Evolutionary conservation across 37 sponge, comb jelly and placozoan genomes (phyloP).

Genomic region (Chondrosia reniformis): DNA sequence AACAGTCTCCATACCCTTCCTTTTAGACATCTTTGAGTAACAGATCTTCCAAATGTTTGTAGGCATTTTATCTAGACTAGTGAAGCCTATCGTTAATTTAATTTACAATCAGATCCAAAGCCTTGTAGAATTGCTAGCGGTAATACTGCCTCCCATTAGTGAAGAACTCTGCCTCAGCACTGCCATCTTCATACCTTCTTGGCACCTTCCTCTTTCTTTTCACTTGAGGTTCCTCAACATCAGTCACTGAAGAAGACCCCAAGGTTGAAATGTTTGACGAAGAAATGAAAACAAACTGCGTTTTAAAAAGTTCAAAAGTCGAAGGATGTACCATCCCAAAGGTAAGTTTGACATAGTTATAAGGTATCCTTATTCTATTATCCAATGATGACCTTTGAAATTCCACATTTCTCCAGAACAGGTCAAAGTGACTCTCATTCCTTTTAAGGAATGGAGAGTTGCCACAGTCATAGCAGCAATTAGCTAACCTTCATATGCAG

Average conservation of each 20-base stretch:
- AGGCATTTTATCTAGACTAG: slow-evolving; percentile 8
- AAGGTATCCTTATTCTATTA: too few species aligned
- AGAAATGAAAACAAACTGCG: too few species aligned
- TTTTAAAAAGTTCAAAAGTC: too few species aligned
- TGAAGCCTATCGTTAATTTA: slow-evolving; percentile 10
- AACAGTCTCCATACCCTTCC: neutral
- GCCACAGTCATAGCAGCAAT: neutral
- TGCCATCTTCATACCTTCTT: neutral
- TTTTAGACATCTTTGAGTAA: slow-evolving; percentile 5
- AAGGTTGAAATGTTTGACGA: too few species aligned
- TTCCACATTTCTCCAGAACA: slow-evolving; percentile 30
- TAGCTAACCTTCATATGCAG: slow-evolving; percentile 20
- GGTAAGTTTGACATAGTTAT: too few species aligned
- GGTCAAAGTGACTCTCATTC: neutral
- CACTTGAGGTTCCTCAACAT: slow-evolving; percentile 1
- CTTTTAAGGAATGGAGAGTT: slow-evolving; percentile 5
- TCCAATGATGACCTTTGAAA: too few species aligned
- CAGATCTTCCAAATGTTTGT: slow-evolving; percentile 7
- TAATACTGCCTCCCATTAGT: neutral
- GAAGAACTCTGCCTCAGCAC: neutral
- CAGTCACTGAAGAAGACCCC: neutral
- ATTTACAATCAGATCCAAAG: neutral
- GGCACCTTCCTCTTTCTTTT: slow-evolving; percentile 10
- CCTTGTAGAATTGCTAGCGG: slow-evolving; percentile 17
- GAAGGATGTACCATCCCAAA: too few species aligned